A percentile compares a stretch with the other conserved stretches of the same genome.
Conservation (phyloP, 1,140 invertebrate genomes). For the Aleiodes sp. region DNA sequence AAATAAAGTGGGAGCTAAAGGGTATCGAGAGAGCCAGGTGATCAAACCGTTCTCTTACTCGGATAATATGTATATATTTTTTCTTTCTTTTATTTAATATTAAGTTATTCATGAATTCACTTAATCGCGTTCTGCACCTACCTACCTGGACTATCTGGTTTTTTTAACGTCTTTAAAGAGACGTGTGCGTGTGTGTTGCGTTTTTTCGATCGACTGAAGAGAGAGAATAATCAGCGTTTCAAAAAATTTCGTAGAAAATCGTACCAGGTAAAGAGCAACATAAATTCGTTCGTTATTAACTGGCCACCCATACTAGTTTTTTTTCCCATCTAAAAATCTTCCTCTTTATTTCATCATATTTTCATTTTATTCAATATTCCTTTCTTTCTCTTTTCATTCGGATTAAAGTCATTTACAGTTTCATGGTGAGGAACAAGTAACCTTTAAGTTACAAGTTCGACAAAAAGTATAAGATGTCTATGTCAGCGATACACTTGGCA, state of each 20-base stretch:
- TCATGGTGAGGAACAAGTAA: neutral
- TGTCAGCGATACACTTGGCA: neutral
- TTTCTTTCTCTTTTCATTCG: neutral
- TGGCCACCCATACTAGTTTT: slow-evolving; percentile 41
- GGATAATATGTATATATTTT: slow-evolving; percentile 1
- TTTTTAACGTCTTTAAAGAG: slow-evolving; percentile 38
- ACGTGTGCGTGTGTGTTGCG: slow-evolving; percentile 24
- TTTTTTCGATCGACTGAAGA: slow-evolving; percentile 20
- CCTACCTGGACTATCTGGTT: slow-evolving; percentile 54
- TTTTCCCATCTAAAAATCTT: neutral
- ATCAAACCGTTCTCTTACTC: slow-evolving; percentile 29
- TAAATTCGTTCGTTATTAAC: slow-evolving; percentile 65
- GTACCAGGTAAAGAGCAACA: slow-evolving; percentile 60
- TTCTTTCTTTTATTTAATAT: slow-evolving; percentile 37
- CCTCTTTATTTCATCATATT: slow-evolving; percentile 28
- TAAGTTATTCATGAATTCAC: slow-evolving; percentile 66
- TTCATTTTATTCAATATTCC: slow-evolving; percentile 24
- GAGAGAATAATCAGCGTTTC: slow-evolving; percentile 57
- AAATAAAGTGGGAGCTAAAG: too few species aligned
- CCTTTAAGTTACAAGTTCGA: neutral
- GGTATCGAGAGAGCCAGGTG: slow-evolving; percentile 49
- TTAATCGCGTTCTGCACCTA: slow-evolving; percentile 62
- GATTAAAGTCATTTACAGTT: neutral
- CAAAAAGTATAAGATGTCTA: neutral
- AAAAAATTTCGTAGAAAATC: slow-evolving; percentile 63